Conservation (phyloP, 2,113 vertebrate genomes). For the Hippotragus niger region DNA sequence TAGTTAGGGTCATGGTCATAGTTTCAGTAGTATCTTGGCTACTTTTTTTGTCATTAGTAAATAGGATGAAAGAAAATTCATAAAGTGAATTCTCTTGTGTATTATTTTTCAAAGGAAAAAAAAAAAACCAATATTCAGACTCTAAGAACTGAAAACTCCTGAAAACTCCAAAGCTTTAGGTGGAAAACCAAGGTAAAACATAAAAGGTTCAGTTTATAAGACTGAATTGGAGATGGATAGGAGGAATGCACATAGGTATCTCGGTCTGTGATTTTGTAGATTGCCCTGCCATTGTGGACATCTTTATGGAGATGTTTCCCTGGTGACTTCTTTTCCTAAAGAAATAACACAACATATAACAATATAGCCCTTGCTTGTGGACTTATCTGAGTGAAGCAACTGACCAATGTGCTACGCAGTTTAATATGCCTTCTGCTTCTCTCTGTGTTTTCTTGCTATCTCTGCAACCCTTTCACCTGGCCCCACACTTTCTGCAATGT, state of each 20-base stretch:
- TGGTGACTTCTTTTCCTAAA: background rate
- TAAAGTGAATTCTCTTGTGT: background rate
- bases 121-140: background rate
- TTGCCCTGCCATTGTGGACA: background rate
- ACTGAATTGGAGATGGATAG: background rate
- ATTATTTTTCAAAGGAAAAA: background rate
- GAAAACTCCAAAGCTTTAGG: background rate
- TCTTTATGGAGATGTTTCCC: background rate
- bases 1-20: background rate
- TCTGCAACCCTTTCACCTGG: background rate
- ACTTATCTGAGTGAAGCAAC: background rate
- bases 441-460: background rate
- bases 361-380: background rate
- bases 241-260: background rate
- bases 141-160: background rate
- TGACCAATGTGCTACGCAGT: background rate
- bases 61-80: background rate
- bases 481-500: accelerated
- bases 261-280: background rate
- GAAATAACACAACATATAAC: background rate
- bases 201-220: background rate
- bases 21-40: background rate
- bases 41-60: conserved; percentile 10
- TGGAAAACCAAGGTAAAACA: background rate
- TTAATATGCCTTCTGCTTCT: background rate